Conservation (phyloP, 2,797 vertebrate genomes). For the Acrossocheilus wenchowensis region DNA sequence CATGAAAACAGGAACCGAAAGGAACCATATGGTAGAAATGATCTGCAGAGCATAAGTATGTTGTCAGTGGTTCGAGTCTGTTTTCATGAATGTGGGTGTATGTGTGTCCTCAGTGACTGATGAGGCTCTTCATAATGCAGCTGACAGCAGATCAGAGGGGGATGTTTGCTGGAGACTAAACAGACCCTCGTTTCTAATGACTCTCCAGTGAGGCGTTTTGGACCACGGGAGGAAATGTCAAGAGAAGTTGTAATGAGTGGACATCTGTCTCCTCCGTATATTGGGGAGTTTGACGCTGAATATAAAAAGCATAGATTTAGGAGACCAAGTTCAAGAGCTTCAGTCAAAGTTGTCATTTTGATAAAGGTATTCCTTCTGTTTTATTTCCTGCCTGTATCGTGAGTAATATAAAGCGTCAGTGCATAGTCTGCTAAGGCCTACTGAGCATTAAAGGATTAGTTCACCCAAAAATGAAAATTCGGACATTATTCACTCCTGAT, state of each 20-base stretch:
- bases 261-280: constrained; percentile 39
- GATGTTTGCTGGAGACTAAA: constrained; percentile 47
- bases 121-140: constrained; percentile 51
- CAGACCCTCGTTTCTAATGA: constrained; percentile 40
- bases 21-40: constrained; percentile 6
- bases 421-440: neutral
- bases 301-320: constrained; percentile 20
- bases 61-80: constrained; percentile 37
- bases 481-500: neutral
- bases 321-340: constrained; percentile 15
- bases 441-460: constrained; percentile 21
- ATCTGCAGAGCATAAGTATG: constrained; percentile 18
- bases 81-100: constrained; percentile 16
- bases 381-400: constrained; percentile 62
- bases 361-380: constrained; percentile 25
- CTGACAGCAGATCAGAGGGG: constrained; percentile 51
- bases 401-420: neutral
- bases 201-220: constrained; percentile 45
- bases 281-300: constrained; percentile 21
- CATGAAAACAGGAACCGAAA: constrained; percentile 10
- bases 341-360: constrained; percentile 22
- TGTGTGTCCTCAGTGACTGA: constrained; percentile 35
- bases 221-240: constrained; percentile 43
- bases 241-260: constrained; percentile 32
- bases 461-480: constrained; percentile 6